These are phyloP conservation scores for Battus philenor DNA, from an alignment of 1,140 invertebrate species.

Conservation along the genomic window DNA sequence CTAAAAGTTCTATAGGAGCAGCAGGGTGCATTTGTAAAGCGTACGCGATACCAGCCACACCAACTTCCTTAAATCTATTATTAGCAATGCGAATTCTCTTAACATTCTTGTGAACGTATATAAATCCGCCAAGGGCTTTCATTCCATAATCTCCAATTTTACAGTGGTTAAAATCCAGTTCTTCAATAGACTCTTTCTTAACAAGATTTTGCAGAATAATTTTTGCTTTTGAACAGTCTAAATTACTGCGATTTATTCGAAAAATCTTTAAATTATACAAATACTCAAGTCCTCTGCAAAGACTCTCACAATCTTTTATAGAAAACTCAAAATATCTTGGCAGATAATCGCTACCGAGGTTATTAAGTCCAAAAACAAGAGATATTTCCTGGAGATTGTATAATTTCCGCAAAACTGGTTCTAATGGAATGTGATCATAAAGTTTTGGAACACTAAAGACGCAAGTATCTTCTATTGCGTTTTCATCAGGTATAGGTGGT, in stretches of 20 bases:
- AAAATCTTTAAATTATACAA: constrained; percentile 52
- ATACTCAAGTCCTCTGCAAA: constrained; percentile 59
- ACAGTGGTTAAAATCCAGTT: constrained; percentile 71
- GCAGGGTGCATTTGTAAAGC: constrained; percentile 67
- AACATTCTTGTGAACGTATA: constrained; percentile 55
- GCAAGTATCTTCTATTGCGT: constrained; percentile 51
- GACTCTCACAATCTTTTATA: constrained; percentile 53
- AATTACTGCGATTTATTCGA: constrained; percentile 63
- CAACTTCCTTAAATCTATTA: constrained; percentile 62
- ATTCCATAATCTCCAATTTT: constrained; percentile 69
- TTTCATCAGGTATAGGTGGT: constrained; percentile 35
- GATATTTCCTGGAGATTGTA: constrained; percentile 64
- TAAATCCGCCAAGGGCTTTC: constrained; percentile 65
- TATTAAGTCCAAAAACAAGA: constrained; percentile 59
- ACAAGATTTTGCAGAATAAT: constrained; percentile 57
- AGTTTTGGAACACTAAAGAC: constrained; percentile 50
- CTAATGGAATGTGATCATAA: constrained; percentile 64
- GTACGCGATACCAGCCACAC: constrained; percentile 63
- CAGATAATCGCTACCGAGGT: constrained; percentile 44
- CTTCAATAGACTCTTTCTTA: constrained; percentile 60
- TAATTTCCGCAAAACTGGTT: constrained; percentile 44
- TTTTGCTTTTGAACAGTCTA: constrained; percentile 64
- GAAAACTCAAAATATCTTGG: constrained; percentile 65
- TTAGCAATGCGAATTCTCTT: constrained; percentile 60
- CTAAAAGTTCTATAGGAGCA: constrained; percentile 59